These are phyloP conservation scores for Percopsis omiscomaycus DNA, from an alignment of 2,797 vertebrate species.

Conservation along the genomic window DNA sequence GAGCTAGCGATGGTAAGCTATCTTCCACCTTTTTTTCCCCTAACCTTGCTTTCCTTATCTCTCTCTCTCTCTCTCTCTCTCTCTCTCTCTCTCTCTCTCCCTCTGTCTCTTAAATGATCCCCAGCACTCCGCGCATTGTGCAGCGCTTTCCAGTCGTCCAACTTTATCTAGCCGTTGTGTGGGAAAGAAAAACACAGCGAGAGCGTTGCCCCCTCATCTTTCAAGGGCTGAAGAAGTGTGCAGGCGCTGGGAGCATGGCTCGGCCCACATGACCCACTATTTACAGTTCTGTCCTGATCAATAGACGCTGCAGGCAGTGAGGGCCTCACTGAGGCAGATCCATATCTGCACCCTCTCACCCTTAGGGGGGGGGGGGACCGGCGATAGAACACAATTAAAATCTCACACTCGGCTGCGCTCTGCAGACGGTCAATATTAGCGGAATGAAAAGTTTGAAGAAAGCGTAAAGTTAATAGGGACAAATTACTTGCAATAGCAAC, in stretches of 20 bases:
- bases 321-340: constrained; percentile 65
- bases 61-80: not conserved
- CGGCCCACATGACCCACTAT: constrained; percentile 49
- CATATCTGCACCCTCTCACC: constrained; percentile 63
- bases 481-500: constrained; percentile 22
- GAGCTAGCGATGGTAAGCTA: constrained; percentile 28
- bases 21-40: constrained; percentile 19
- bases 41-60: not conserved
- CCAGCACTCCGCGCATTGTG: constrained; percentile 18
- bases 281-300: constrained; percentile 62
- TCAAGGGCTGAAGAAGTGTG: constrained; percentile 13
- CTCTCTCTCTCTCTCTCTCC: not conserved
- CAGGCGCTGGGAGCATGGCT: constrained; percentile 22
- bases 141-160: constrained; percentile 44
- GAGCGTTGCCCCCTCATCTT: constrained; percentile 23
- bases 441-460: constrained; percentile 54
- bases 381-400: constrained; percentile 25
- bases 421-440: constrained; percentile 61
- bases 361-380: constrained; percentile 12
- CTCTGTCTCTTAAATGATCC: constrained; percentile 38
- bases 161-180: constrained; percentile 28
- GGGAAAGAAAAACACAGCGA: constrained; percentile 3
- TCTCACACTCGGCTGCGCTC: constrained; percentile 17
- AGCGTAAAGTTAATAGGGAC: constrained; percentile 50
- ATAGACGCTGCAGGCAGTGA: constrained; percentile 59